Conservation (phyloP, 2,888 invertebrate genomes). For the Cheilosia vulpina region DNA sequence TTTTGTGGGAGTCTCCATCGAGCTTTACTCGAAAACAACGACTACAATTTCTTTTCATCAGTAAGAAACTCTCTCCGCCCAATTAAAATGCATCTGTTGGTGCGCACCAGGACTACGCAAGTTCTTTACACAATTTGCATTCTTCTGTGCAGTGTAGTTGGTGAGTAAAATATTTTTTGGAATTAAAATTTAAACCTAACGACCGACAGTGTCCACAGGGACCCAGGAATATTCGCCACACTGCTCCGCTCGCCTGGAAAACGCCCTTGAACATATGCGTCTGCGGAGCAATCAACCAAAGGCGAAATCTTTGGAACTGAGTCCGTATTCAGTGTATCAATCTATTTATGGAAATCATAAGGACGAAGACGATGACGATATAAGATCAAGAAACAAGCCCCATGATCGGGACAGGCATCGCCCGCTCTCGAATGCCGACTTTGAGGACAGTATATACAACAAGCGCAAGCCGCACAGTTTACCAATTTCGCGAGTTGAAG, state of each 20-base stretch:
- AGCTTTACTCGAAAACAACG: too few species aligned
- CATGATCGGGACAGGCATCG: slow-evolving; percentile 30
- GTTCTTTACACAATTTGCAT: slow-evolving; percentile 14
- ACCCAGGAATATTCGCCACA: slow-evolving; percentile 81
- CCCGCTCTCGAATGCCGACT: slow-evolving; percentile 31
- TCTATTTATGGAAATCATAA: slow-evolving; percentile 80
- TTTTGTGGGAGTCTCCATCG: slow-evolving; percentile 24
- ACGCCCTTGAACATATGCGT: slow-evolving; percentile 87
- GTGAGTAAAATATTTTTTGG: slow-evolving; percentile 26
- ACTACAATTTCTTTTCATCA: slow-evolving; percentile 3
- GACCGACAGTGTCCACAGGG: slow-evolving; percentile 13
- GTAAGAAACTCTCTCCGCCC: slow-evolving; percentile 35
- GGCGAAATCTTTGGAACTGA: slow-evolving; percentile 78
- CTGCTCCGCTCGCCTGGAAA: slow-evolving; percentile 88
- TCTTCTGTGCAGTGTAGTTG: slow-evolving; percentile 38
- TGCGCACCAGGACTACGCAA: slow-evolving; percentile 39
- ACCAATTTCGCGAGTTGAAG: slow-evolving; percentile 79
- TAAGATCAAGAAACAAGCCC: slow-evolving; percentile 56
- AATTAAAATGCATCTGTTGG: slow-evolving; percentile 47
- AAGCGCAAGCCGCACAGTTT: slow-evolving; percentile 56
- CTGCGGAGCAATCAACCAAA: slow-evolving; percentile 80
- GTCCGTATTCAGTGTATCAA: slow-evolving; percentile 82
- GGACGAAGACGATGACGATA: slow-evolving; percentile 76
- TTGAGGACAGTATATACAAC: slow-evolving; percentile 8
- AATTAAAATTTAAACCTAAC: slow-evolving; percentile 5